These are phyloP conservation scores for Balaeniceps rex DNA, from an alignment of 2,113 vertebrate genomes.

Conservation along the genomic window DNA sequence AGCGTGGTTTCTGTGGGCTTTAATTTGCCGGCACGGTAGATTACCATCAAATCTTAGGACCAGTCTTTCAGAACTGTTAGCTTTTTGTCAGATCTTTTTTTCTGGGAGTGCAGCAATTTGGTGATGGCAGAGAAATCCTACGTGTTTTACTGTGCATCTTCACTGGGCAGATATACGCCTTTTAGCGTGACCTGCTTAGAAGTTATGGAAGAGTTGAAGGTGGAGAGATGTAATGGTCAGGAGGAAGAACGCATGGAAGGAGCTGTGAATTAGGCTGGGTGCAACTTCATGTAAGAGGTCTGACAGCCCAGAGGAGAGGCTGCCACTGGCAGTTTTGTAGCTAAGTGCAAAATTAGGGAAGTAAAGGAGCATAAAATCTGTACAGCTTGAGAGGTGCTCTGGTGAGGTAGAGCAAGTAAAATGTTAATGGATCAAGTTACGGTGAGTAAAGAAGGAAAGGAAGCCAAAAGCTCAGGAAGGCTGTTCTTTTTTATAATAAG, in stretches of 20 bases:
- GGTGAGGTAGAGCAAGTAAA: neutral
- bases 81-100: neutral
- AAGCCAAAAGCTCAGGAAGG: neutral
- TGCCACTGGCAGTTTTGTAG: neutral
- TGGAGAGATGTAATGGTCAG: neutral
- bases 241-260: neutral
- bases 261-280: neutral
- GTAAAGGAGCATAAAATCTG: neutral
- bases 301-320: neutral
- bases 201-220: neutral
- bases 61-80: neutral
- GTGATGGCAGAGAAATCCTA: neutral
- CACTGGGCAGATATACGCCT: neutral
- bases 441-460: neutral
- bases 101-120: constrained; percentile 12
- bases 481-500: neutral
- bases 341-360: neutral
- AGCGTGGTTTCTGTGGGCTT: constrained; percentile 41
- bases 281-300: neutral
- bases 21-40: constrained; percentile 1
- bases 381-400: neutral
- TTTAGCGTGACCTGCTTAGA: neutral
- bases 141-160: neutral
- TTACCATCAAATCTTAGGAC: constrained; percentile 40
- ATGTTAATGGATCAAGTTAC: neutral